phyloP scores from a whole-genome alignment of 1,140 invertebrate genomes.

The Idris sp. region DNA sequence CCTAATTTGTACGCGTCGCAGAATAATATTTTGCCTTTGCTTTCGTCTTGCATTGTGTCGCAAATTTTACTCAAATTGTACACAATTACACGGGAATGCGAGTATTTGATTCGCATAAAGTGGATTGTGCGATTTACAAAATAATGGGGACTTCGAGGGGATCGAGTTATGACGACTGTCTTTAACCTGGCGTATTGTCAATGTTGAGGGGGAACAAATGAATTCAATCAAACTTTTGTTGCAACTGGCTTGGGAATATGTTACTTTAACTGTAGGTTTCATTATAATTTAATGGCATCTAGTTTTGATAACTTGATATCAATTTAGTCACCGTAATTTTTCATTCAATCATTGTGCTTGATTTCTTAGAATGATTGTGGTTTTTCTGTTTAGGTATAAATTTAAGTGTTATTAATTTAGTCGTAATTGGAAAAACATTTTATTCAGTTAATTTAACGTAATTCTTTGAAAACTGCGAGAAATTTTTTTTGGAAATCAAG shows the following conservation, averaged over 20 bases:
- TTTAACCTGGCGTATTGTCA: conserved; percentile 34
- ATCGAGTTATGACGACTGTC: conserved; percentile 36
- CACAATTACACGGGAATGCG: conserved; percentile 50
- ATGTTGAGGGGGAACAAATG: conserved; percentile 16
- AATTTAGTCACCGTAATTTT: no score
- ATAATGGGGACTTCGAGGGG: conserved; percentile 24
- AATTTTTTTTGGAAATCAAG: no score
- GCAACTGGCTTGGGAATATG: conserved; percentile 8
- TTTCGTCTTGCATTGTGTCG: conserved; percentile 31
- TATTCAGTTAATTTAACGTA: no score
- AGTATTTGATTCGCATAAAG: conserved; percentile 49
- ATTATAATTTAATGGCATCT: conserved; percentile 11
- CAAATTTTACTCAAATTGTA: conserved; percentile 46
- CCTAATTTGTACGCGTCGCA: conserved; percentile 1
- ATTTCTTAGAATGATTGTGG: no score
- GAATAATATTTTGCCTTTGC: conserved; percentile 31
- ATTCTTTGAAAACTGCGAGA: no score
- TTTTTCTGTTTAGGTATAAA: no score
- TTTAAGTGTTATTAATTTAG: no score
- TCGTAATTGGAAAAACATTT: no score
- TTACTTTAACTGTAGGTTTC: conserved; percentile 11
- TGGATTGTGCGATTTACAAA: conserved; percentile 43
- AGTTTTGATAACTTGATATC: not conserved
- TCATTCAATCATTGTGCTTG: no score
- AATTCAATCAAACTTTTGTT: conserved; percentile 43